Evolutionary conservation across 2,888 invertebrate species (phyloP).

Genomic region (Cephonodes hylas): DNA sequence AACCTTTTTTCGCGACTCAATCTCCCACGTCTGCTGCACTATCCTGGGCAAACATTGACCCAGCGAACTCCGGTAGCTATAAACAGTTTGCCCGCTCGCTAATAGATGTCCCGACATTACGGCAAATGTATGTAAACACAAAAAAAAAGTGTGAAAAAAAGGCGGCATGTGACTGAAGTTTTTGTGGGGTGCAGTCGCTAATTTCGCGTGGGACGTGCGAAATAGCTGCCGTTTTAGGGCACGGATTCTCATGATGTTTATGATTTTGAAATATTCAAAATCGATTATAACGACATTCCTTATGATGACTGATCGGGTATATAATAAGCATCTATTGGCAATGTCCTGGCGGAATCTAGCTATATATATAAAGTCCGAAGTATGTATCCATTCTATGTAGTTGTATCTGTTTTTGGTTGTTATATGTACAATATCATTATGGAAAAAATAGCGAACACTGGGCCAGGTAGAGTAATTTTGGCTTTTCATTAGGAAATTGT

Average conservation of each 20-base stretch:
- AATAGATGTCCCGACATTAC: constrained; percentile 67
- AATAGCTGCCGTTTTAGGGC: neutral
- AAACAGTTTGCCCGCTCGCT: constrained; percentile 69
- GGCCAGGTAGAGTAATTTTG: neutral
- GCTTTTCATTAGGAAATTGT: too few species aligned
- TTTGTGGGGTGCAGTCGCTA: neutral
- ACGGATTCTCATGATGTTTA: neutral
- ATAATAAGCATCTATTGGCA: too few species aligned
- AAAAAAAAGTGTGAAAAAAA: constrained; percentile 14
- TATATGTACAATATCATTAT: too few species aligned
- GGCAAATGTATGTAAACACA: constrained; percentile 14
- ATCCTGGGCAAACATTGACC: constrained; percentile 61
- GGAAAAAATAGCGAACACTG: neutral
- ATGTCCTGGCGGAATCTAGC: too few species aligned
- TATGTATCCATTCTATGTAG: too few species aligned
- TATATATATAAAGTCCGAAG: too few species aligned
- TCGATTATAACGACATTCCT: too few species aligned
- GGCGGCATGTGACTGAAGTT: neutral
- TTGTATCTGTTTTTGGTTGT: too few species aligned
- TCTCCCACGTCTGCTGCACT: constrained; percentile 12
- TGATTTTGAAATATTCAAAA: neutral
- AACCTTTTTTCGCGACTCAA: constrained; percentile 1
- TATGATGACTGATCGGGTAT: too few species aligned
- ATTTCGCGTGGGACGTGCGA: neutral
- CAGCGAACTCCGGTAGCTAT: constrained; percentile 76